A percentile compares a stretch with the other conserved stretches of the same genome.
These are phyloP conservation scores for Orcinus orca DNA, from an alignment of 2,113 vertebrate genomes.

Conservation along the genomic window DNA sequence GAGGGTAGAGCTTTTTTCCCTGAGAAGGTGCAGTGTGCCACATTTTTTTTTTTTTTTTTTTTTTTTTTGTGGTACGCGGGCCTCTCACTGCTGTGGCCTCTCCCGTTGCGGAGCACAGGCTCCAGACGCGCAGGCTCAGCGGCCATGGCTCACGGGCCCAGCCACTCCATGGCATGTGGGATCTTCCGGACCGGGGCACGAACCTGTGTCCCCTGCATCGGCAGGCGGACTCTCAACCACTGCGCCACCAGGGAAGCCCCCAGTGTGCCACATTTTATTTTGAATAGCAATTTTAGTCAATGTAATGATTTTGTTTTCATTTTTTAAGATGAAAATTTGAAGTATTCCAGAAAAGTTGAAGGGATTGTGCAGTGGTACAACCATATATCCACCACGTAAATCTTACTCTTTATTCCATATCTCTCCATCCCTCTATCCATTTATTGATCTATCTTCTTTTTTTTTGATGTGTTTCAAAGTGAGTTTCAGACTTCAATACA, in stretches of 20 bases:
- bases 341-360: background rate
- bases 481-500: background rate
- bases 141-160: too few relatives aligned
- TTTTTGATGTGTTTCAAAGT: background rate
- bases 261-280: background rate
- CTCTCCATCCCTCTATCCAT: background rate
- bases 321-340: background rate
- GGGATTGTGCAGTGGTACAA: background rate
- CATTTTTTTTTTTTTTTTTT: background rate
- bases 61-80: too few relatives aligned
- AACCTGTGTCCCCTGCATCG: too few relatives aligned
- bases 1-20: background rate
- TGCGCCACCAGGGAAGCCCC: too few relatives aligned
- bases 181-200: too few relatives aligned
- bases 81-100: too few relatives aligned
- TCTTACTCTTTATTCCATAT: background rate
- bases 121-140: too few relatives aligned
- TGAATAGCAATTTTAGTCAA: background rate
- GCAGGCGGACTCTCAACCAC: too few relatives aligned
- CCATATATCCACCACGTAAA: background rate
- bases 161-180: accelerated
- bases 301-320: background rate
- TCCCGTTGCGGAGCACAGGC: too few relatives aligned
- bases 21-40: background rate
- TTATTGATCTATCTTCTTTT: background rate